Evolutionary conservation across 1,140 invertebrate species (phyloP), one percentile per base, ranked within the genome.

Genomic region (Meteorus sp.): DNA sequence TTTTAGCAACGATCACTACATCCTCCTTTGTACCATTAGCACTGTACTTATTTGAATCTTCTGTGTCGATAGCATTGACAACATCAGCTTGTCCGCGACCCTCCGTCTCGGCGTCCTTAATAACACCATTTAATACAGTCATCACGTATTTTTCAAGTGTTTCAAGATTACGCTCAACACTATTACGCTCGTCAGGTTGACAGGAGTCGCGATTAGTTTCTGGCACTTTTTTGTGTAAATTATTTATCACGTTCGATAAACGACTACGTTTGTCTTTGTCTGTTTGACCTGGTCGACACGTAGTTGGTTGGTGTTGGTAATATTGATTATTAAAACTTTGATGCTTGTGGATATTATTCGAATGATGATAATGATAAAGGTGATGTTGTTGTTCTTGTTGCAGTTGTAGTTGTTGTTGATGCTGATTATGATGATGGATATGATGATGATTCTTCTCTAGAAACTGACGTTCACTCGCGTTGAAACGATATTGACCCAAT

Each of bases 161-260:
- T 39, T 78, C 76, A 1, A 80, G 64, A 27, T 79, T 78, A 8
- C 66, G 64, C 47, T 76, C 76, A 1, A 75, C 70, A 50, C 66
- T 72, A 45, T 63, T 75, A 20, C 72, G 58, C 0, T 41, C 70
- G 23, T 73, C 71, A 15, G 43, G n/a, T 43, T 75, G 68, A 17
- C 2, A 31, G 9, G 13, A 9, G 9, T 71, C 44, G 25, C 48
- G 13, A 31, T 8, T 60, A 0, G 55, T 67, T 0, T 53, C 51
- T 8, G 76, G 78, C 0, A 76, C 77, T 58, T 80, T 80, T 20
- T 75, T 78, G 2, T 68, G 67, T 0, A 80, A 55, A 45, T 78
- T 80, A 61, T 77, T 76, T 35, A 80, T 80, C 8, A 79, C 77
- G 63, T 78, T 79, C 60, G 76, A 78, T 2, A 79, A 61, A 7